Percentiles rank a stretch among this genome's conserved stretches.
phyloP scores from a whole-genome alignment of 2,797 vertebrate genomes.

The Allobates femoralis region DNA sequence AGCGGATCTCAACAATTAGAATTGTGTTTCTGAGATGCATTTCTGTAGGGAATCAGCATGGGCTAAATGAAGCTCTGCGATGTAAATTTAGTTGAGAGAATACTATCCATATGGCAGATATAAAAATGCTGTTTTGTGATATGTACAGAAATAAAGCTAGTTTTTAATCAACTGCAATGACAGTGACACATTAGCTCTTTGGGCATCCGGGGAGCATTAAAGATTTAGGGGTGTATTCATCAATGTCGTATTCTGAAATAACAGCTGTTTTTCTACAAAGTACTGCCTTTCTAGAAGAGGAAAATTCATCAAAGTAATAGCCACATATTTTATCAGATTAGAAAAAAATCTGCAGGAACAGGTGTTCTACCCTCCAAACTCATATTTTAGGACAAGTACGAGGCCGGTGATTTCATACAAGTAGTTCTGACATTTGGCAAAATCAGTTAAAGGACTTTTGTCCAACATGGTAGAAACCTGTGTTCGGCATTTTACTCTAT shows the following conservation, averaged over 20 bases:
- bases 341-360: conserved; percentile 42
- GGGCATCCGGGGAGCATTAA: conserved; percentile 44
- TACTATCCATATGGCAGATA: conserved; percentile 53
- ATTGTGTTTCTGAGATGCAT: conserved; percentile 28
- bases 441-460: background rate
- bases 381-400: conserved; percentile 29
- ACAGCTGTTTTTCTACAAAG: conserved; percentile 50
- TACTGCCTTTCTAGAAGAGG: conserved; percentile 40
- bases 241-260: conserved; percentile 41
- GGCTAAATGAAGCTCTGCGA: conserved; percentile 45
- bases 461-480: background rate
- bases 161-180: conserved; percentile 55
- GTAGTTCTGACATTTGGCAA: conserved; percentile 17
- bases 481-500: background rate
- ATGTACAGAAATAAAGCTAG: conserved; percentile 53
- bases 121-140: conserved; percentile 48
- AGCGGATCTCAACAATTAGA: conserved; percentile 25
- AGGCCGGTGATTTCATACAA: conserved; percentile 22
- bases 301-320: conserved; percentile 51
- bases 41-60: conserved; percentile 45
- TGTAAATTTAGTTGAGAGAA: conserved; percentile 44
- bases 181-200: conserved; percentile 51
- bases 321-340: conserved; percentile 48
- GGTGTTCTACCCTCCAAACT: conserved; percentile 43
- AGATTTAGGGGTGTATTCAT: conserved; percentile 52